Evolutionary conservation across 2,888 invertebrate genomes (phyloP).

Genomic region (Shargacucullia verbasci): DNA sequence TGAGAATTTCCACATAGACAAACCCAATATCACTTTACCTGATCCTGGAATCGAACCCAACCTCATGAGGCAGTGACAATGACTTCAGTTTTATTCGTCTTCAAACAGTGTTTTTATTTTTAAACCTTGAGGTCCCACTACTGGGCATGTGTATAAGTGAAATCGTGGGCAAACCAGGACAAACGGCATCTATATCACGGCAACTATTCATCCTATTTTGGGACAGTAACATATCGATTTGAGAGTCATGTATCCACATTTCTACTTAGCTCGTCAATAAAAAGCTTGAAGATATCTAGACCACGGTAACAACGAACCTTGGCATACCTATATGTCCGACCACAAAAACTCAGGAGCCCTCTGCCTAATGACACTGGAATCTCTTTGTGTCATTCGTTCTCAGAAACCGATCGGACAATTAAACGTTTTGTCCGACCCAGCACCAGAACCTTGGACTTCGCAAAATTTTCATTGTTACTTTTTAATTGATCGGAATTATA

Average conservation of each 20-base stretch:
- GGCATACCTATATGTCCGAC: slow-evolving; percentile 12
- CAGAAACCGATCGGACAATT: slow-evolving; percentile 41
- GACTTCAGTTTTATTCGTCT: too few relatives aligned
- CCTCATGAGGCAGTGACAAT: too few relatives aligned
- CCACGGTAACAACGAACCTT: neutral
- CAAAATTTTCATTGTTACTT: slow-evolving; percentile 46
- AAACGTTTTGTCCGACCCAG: slow-evolving; percentile 32
- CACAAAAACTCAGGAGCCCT: slow-evolving; percentile 7
- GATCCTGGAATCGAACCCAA: too few relatives aligned
- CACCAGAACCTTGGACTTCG: slow-evolving; percentile 37
- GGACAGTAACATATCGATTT: neutral
- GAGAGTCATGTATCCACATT: neutral
- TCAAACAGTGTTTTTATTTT: too few relatives aligned
- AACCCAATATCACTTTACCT: too few relatives aligned
- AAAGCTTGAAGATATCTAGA: slow-evolving; percentile 1
- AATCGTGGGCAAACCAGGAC: too few relatives aligned
- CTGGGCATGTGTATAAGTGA: too few relatives aligned
- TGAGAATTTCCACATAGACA: too few relatives aligned
- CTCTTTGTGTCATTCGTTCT: slow-evolving; percentile 31
- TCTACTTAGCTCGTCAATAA: neutral
- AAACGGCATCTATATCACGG: too few relatives aligned
- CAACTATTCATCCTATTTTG: too few relatives aligned
- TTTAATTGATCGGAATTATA: slow-evolving; percentile 43
- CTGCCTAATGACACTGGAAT: slow-evolving; percentile 40
- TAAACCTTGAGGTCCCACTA: too few relatives aligned